These are phyloP conservation scores for Plebejus anna DNA, from an alignment of 2,888 invertebrate genomes.

Conservation along the genomic window DNA sequence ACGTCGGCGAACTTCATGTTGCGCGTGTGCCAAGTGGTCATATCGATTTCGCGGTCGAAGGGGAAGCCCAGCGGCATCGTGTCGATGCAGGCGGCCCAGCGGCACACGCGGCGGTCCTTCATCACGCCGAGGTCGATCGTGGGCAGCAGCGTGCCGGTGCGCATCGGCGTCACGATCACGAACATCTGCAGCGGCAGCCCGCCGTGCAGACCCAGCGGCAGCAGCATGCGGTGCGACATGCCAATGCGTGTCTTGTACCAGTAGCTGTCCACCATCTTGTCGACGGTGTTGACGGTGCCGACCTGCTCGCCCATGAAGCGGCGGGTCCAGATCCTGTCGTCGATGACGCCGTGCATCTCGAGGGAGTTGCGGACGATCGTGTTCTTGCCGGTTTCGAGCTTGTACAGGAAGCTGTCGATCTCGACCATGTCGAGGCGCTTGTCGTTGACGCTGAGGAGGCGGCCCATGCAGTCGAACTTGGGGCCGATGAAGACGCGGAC, in stretches of 20 bases:
- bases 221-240: conserved; percentile 84
- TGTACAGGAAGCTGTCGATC: conserved; percentile 78
- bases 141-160: conserved; percentile 67
- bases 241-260: conserved; percentile 77
- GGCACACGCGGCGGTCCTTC: conserved; percentile 75
- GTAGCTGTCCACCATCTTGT: conserved; percentile 76
- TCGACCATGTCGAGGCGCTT: conserved; percentile 69
- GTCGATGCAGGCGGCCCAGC: conserved; percentile 80
- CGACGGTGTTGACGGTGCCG: conserved; percentile 67
- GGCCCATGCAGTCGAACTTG: conserved; percentile 83
- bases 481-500: conserved; percentile 86
- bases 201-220: conserved; percentile 84
- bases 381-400: conserved; percentile 83
- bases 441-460: conserved; percentile 72
- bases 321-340: conserved; percentile 78
- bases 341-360: conserved; percentile 82
- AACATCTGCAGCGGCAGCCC: conserved; percentile 83
- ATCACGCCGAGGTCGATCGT: conserved; percentile 66
- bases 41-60: conserved; percentile 84
- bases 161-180: conserved; percentile 80
- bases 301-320: conserved; percentile 45
- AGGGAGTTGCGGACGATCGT: conserved; percentile 83
- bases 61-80: conserved; percentile 86
- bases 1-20: conserved; percentile 85
- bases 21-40: conserved; percentile 79